Base-by-base conservation (phyloP, 2,888 invertebrate genomes). In the Panopea generosa region DNA sequence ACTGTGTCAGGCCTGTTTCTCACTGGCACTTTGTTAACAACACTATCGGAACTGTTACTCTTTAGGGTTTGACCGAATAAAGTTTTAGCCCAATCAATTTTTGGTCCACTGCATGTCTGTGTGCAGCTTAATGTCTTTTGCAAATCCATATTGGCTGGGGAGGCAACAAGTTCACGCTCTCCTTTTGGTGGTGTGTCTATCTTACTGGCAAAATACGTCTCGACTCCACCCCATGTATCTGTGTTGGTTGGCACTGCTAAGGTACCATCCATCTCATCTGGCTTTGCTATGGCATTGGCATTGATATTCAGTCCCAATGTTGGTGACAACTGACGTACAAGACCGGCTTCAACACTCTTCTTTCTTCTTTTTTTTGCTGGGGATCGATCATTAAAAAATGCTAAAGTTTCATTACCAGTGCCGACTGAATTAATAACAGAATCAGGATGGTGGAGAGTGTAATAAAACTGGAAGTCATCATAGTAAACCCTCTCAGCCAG, bases 291-390 rank as follows among this genome's bases (percentile, higher is more conserved):
- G 43, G 55, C 53, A 55, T 55, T 55, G 26, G 2, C 2, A 45
- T 63, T 55, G 3, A 45, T 9, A 20, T 45, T 20, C 16, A 45
- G 7, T 11, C 40, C 18, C 24, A 29, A 26, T n/a, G 43, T 18
- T 16, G 24, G 20, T 9, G 26, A 24, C 16, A 45, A 45, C n/a
- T 45, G 29, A 3, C 2, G 2, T 3, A 49, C 1, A 0, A 24
- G 26, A n/a, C 26, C 16, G 16, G 65, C 60, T 22, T 52, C 33
- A 6, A 57, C 2, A 14, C 52, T 26, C 33, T 47, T 79, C 18
- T 60, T 73, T 20, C 80, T 65, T 38, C 62, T 73, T 50, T 80
- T 80, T 55, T 71, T 80, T 9, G 80, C 76, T 33, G 80, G 80
- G 38, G 80, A 80, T 45, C 69, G 59, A 7, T 63, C 75, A 24